phyloP scores from a whole-genome alignment of 2,113 vertebrate species.

The Bagarius yarrelli region DNA sequence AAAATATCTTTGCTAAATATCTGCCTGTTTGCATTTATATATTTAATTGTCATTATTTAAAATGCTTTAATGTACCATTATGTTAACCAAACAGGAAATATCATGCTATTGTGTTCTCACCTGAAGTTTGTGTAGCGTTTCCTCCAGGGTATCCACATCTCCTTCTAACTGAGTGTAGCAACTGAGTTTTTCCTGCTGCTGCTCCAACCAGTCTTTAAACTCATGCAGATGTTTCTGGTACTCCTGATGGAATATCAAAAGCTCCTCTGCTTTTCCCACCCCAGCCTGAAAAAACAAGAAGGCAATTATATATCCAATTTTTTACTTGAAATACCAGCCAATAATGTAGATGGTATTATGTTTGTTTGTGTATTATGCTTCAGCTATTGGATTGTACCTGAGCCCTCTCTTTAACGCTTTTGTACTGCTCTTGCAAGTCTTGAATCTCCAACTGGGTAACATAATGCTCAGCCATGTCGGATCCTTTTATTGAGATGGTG shows the following conservation, averaged over 20 bases:
- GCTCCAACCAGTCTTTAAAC: slow-evolving; percentile 92
- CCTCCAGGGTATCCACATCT: slow-evolving; percentile 79
- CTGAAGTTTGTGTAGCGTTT: slow-evolving; percentile 81
- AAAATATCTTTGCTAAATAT: background rate
- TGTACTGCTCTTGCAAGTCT: slow-evolving; percentile 90
- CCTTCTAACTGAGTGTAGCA: slow-evolving; percentile 76
- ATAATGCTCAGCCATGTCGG: slow-evolving; percentile 87
- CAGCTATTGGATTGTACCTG: slow-evolving; percentile 71
- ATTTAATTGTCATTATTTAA: background rate
- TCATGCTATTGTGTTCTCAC: slow-evolving; percentile 63
- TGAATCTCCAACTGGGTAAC: slow-evolving; percentile 89
- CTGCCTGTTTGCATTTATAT: background rate
- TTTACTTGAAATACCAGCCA: background rate
- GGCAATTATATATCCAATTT: background rate
- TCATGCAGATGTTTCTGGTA: slow-evolving; percentile 85
- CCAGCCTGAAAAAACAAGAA: slow-evolving; percentile 72
- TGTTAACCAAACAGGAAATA: background rate
- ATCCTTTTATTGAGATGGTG: slow-evolving; percentile 86
- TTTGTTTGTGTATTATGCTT: background rate
- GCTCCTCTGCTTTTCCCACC: slow-evolving; percentile 81
- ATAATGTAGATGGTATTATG: background rate
- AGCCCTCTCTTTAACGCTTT: slow-evolving; percentile 75
- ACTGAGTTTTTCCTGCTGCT: slow-evolving; percentile 83
- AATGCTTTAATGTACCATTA: background rate
- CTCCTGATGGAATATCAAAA: slow-evolving; percentile 84